Base-by-base conservation (phyloP, 2,888 invertebrate genomes). In the Cosmia pyralina region DNA sequence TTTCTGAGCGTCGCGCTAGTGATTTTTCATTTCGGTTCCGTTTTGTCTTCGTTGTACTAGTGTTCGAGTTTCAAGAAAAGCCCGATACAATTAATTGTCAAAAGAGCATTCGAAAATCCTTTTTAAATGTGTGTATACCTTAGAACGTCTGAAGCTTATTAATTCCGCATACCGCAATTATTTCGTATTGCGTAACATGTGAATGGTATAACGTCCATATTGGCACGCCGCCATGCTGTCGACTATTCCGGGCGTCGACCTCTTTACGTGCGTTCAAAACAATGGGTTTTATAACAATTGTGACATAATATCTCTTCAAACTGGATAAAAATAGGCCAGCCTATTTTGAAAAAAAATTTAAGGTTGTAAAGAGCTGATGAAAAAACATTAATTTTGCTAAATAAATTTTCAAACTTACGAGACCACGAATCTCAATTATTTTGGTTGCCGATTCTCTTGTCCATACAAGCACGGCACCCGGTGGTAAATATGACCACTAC, bases 231-330 rank as follows among this genome's bases (percentile, higher is more conserved):
- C 94, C 94, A 94, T 88, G 72, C 81, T 83, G 80, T 70, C 81
- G 87, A 86, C 90, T 93, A 93, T 93, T 92, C 90, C 92, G 93
- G 92, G 90, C 92, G 88, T 85, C 88, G 93, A 92, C 94, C 94
- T 89, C 90, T 84, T 93, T 93, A 82, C 80, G 85, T 78, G 86
- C 84, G 87, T 85, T 84, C 88, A 90, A 90, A 92, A 93, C 92
- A 93, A 92, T 93, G 87, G 89, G 86, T 90, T 89, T 88, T 90
- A 89, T 88, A 88, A 86, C 86, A 87, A 87, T 82, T 81, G 84
- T 83, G 87, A 82, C 80, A 82, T 84, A 81, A 84, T 80, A 62
- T 77, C 55, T 76, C 19, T 58, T 76, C 64, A 46, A 50, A 41
- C 63, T 38, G 34, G 1, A 17, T 28, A 81, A 64, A 64, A 84